Base-by-base conservation (phyloP, 2,888 invertebrate species). In the Ormia ochracea region DNA sequence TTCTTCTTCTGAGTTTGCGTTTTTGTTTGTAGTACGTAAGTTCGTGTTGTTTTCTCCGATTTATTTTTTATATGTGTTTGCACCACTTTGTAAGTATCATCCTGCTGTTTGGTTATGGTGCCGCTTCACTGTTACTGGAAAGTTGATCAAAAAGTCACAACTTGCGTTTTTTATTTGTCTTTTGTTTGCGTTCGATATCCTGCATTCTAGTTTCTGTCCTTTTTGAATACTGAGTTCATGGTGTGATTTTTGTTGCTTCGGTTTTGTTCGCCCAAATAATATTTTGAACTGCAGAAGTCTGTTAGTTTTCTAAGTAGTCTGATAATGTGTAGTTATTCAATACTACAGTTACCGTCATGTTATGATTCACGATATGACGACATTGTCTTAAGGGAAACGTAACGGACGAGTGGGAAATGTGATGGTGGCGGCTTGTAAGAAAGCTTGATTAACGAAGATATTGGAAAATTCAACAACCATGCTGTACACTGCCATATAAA, bases 301-400 rank as follows among this genome's bases (percentile, higher is more conserved):
- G 36, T 12, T 19, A 12, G 26, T 50, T 38, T 38, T 50, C 36
- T 9, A 21, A 50, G 26, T 23, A 50, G 50, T 26, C 17, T 6
- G 45, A 56, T 14, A 28, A 28, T 43, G 26, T 58, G 50, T 17
- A 41, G 21, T 33, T 66, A 66, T 69, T 78, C 69, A 56, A 73
- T 69, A 79, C 70, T 79, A 70, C 59, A 43, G 66, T 68, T 74
- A 59, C 65, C 66, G 58, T 75, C 74, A 68, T 74, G 70, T 79
- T 79, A 66, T 52, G 70, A 70, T 70, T 75, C 79, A 75, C 79
- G 69, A 75, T 75, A 70, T 66, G 75, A 41, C 59, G 52, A 78
- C 72, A 78, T 69, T 69, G 52, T 23, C 48, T 43, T 12, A 31
- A 63, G 26, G n/a, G 43, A 58, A 23, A 58, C 19, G 6, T 12